Percentiles rank a stretch among this genome's conserved stretches.
These are phyloP conservation scores for Parapsyche elsis DNA, from an alignment of 1,140 invertebrate species.

Conservation along the genomic window DNA sequence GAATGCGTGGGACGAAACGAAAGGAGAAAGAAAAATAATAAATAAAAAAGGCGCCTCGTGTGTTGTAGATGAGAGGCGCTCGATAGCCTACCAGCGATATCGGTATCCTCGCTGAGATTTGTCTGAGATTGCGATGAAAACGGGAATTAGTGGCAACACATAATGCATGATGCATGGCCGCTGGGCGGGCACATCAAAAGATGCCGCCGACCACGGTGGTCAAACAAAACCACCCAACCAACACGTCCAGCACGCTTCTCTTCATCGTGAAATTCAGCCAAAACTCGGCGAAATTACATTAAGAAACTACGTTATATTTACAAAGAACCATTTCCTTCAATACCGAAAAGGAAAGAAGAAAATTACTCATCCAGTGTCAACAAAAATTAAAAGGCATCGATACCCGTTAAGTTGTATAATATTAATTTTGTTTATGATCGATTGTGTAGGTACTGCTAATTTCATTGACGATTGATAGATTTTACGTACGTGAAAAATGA, in stretches of 20 bases:
- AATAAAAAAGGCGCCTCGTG: not conserved
- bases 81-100: not conserved
- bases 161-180: constrained; percentile 58
- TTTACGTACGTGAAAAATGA: too few species aligned
- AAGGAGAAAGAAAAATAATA: not conserved
- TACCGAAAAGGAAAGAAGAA: too few species aligned
- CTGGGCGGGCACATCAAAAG: constrained; percentile 63
- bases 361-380: too few species aligned
- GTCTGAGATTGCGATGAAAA: constrained; percentile 56
- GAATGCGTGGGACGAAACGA: not conserved
- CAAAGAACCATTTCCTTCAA: too few species aligned
- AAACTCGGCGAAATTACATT: not conserved
- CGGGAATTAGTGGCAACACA: constrained; percentile 56
- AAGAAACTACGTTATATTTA: not conserved
- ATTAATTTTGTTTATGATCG: too few species aligned
- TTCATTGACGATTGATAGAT: too few species aligned
- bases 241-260: not conserved
- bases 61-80: not conserved
- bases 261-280: not conserved
- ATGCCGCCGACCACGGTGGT: constrained; percentile 60
- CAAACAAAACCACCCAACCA: not conserved
- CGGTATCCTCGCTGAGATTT: constrained; percentile 44
- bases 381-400: too few species aligned
- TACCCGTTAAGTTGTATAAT: too few species aligned
- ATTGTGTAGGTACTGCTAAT: too few species aligned